Conservation (phyloP, 2,888 invertebrate genomes). For the Isotomurus palustris region DNA sequence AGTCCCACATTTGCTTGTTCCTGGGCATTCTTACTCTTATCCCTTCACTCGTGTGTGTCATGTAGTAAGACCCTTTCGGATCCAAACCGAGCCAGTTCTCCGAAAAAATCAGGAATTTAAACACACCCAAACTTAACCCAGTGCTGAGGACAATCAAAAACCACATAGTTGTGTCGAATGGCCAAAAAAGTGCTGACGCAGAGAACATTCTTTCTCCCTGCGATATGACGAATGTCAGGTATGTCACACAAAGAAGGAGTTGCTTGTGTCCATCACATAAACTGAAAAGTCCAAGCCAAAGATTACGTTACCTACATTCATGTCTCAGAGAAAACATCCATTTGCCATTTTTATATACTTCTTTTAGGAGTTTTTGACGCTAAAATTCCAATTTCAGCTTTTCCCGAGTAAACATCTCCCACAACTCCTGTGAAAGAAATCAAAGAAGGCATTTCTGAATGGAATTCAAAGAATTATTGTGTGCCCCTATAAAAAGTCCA, state of each 20-base stretch:
- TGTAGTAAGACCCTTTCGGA: background rate
- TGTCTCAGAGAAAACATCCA: background rate
- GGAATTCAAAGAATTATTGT: background rate
- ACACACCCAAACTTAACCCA: constrained; percentile 7
- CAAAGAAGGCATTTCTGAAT: background rate
- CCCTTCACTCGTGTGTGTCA: too few species aligned
- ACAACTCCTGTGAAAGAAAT: background rate
- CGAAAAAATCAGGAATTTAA: constrained; percentile 10
- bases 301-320: too few species aligned
- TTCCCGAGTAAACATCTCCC: background rate
- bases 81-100: background rate
- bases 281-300: background rate
- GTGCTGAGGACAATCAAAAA: constrained; percentile 8
- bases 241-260: too few species aligned
- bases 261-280: too few species aligned
- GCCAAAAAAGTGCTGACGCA: constrained; percentile 12
- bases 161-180: constrained; percentile 13
- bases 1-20: background rate
- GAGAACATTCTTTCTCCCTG: constrained; percentile 16
- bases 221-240: constrained; percentile 27
- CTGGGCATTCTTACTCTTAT: background rate
- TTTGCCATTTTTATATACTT: background rate
- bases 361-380: background rate
- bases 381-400: background rate
- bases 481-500: background rate